These are phyloP conservation scores for Acleris holmiana DNA, from an alignment of 2,888 invertebrate genomes.

Conservation along the genomic window DNA sequence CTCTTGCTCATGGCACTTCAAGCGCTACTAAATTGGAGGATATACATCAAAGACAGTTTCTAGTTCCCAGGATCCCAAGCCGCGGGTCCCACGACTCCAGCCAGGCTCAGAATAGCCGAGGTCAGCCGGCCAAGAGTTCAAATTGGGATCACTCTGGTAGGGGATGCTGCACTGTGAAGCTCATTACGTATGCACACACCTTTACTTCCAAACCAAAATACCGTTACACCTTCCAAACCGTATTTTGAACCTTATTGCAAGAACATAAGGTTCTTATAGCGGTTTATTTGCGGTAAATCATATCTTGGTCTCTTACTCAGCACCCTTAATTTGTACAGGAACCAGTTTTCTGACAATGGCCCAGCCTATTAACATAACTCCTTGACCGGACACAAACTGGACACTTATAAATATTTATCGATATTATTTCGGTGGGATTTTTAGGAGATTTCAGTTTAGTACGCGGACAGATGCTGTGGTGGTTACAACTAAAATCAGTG, in stretches of 20 bases:
- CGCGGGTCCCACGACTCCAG: slow-evolving; percentile 71
- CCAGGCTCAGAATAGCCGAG: slow-evolving; percentile 62
- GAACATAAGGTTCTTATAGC: slow-evolving; percentile 33
- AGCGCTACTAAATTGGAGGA: no score
- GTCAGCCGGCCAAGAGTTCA: slow-evolving; percentile 77
- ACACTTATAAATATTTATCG: slow-evolving; percentile 80
- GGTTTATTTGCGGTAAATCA: slow-evolving; percentile 19
- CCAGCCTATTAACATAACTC: slow-evolving; percentile 79
- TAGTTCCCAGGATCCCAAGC: slow-evolving; percentile 58
- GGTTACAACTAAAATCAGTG: slow-evolving; percentile 15
- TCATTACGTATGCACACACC: slow-evolving; percentile 81
- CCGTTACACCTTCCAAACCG: slow-evolving; percentile 10
- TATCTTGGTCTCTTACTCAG: slow-evolving; percentile 55
- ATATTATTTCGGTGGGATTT: slow-evolving; percentile 49
- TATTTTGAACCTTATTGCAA: slow-evolving; percentile 45
- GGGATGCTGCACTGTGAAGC: slow-evolving; percentile 75
- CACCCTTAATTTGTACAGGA: slow-evolving; percentile 76
- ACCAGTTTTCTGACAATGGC: slow-evolving; percentile 76
- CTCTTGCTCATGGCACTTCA: no score
- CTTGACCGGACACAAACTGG: slow-evolving; percentile 75
- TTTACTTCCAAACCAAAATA: slow-evolving; percentile 57
- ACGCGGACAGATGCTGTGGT: slow-evolving; percentile 53
- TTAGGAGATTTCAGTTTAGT: slow-evolving; percentile 60
- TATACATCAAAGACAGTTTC: slow-evolving; percentile 50
- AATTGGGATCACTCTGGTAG: slow-evolving; percentile 58